Evolutionary conservation across 2,888 invertebrate genomes (phyloP).

Genomic region (Barypeithes pellucidus): DNA sequence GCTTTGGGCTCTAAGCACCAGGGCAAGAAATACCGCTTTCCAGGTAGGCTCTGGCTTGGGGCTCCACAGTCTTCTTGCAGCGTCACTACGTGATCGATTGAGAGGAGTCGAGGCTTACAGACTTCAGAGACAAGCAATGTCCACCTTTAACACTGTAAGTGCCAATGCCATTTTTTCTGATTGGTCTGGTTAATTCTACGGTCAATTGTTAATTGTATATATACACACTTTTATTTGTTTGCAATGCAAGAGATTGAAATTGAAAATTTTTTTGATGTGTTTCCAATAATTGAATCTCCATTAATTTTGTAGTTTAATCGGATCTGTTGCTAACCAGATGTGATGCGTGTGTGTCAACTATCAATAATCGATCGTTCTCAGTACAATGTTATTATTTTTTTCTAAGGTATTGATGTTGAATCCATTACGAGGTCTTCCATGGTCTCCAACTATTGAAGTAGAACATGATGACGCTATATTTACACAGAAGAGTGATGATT

Average conservation of each 20-base stretch:
- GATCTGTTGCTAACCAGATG: too few relatives aligned
- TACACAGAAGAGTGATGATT: slow-evolving; percentile 36
- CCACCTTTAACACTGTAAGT: slow-evolving; percentile 23
- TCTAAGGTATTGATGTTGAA: slow-evolving; percentile 9
- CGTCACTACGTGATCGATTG: slow-evolving; percentile 29
- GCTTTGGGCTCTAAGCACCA: slow-evolving; percentile 41
- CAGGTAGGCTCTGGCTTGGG: slow-evolving; percentile 39
- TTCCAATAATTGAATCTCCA: too few relatives aligned
- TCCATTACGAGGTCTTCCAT: slow-evolving; percentile 39
- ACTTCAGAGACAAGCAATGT: slow-evolving; percentile 18
- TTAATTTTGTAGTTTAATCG: too few relatives aligned
- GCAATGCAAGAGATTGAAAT: too few relatives aligned
- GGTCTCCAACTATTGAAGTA: slow-evolving; percentile 33
- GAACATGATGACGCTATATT: slow-evolving; percentile 34
- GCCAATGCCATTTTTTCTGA: too few relatives aligned
- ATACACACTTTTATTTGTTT: too few relatives aligned
- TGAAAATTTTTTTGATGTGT: too few relatives aligned
- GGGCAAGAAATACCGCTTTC: slow-evolving; percentile 37
- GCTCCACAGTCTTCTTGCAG: slow-evolving; percentile 20
- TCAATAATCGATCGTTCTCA: too few relatives aligned
- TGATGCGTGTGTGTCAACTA: too few relatives aligned
- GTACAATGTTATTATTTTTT: slow-evolving; percentile 5
- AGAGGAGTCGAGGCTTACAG: slow-evolving; percentile 34
- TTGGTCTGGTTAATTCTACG: too few relatives aligned
- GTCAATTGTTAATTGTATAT: too few relatives aligned